These are phyloP conservation scores for Drosophila bifasciata DNA, from an alignment of 1,140 invertebrate genomes.

Conservation along the genomic window DNA sequence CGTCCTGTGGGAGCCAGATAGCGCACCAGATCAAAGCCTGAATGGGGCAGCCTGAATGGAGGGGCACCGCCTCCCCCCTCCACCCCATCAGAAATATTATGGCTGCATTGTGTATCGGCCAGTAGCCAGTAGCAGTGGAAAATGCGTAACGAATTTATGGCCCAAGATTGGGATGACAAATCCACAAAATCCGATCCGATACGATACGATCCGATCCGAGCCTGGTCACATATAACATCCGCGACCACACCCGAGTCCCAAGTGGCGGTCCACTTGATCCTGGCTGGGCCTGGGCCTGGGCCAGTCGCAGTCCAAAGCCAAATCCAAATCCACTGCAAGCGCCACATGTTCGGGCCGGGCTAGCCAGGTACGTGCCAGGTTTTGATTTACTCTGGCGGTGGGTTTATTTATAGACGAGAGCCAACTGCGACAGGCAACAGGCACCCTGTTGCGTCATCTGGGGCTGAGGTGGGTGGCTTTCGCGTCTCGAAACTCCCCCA, in stretches of 20 bases:
- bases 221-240: constrained; percentile 43
- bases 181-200: constrained; percentile 45
- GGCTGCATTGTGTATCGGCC: constrained; percentile 52
- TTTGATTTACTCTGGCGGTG: constrained; percentile 74
- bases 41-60: neutral
- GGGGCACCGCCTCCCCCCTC: neutral
- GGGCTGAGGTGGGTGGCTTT: constrained; percentile 70
- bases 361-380: constrained; percentile 71
- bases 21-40: constrained; percentile 58
- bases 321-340: constrained; percentile 31
- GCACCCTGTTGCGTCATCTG: constrained; percentile 77
- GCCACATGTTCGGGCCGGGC: constrained; percentile 59
- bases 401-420: constrained; percentile 74
- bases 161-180: constrained; percentile 65
- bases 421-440: constrained; percentile 8
- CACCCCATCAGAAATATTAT: constrained; percentile 51
- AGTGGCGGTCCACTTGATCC: constrained; percentile 70
- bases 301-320: constrained; percentile 3
- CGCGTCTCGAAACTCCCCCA: constrained; percentile 32
- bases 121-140: constrained; percentile 20
- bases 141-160: constrained; percentile 76
- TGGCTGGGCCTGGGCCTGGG: constrained; percentile 32
- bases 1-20: constrained; percentile 2
- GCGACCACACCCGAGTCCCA: constrained; percentile 72
- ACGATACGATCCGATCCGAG: constrained; percentile 35